phyloP scores from a whole-genome alignment of 2,797 vertebrate species.

The Anolis apletophallus region DNA sequence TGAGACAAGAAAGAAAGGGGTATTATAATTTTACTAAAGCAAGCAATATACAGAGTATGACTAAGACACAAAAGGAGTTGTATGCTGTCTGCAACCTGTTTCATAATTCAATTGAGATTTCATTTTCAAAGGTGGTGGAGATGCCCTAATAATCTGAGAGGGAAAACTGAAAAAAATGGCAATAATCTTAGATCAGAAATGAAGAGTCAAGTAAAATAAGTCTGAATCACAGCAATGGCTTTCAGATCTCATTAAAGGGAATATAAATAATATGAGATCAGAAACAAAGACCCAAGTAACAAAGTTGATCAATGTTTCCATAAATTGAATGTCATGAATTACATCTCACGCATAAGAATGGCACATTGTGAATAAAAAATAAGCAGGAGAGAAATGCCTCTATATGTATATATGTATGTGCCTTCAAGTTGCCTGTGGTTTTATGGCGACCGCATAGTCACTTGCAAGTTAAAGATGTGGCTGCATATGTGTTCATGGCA shows the following conservation, averaged over 20 bases:
- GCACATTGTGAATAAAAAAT: background rate
- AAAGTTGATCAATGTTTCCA: too few species aligned
- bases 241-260: background rate
- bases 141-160: background rate
- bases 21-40: conserved; percentile 2
- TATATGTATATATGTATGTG: too few species aligned
- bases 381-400: background rate
- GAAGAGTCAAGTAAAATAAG: background rate
- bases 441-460: too few species aligned
- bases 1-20: conserved; percentile 61
- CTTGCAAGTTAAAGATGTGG: background rate
- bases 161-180: background rate
- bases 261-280: too few species aligned
- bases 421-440: too few species aligned
- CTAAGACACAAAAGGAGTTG: background rate
- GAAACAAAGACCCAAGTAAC: too few species aligned
- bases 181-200: background rate
- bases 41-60: background rate
- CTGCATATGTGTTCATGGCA: background rate
- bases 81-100: background rate
- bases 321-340: background rate
- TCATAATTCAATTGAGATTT: background rate
- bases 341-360: background rate
- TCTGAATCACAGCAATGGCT: background rate
- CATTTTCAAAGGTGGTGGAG: background rate